Conservation (phyloP, 2,888 invertebrate species). For the Anagyrus pseudococci region DNA sequence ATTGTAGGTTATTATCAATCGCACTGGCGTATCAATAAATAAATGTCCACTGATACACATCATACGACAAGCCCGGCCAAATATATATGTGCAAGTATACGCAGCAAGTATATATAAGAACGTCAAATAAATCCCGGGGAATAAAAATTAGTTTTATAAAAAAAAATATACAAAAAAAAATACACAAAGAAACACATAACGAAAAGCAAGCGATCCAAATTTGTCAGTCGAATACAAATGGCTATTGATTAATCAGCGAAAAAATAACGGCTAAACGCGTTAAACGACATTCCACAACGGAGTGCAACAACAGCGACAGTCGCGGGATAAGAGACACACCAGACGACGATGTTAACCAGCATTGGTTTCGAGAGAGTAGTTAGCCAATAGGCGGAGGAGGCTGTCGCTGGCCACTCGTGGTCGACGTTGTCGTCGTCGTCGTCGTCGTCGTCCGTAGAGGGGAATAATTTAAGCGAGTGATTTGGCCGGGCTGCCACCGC, state of each 20-base stretch:
- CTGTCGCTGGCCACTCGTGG: constrained; percentile 20
- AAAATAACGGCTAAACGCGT: too few relatives aligned
- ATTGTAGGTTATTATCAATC: too few relatives aligned
- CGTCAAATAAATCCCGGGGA: background rate
- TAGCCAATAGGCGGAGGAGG: background rate
- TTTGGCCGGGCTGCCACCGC: constrained; percentile 39
- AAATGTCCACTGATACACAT: background rate
- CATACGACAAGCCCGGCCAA: background rate
- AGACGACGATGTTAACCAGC: background rate
- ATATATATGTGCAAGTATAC: background rate
- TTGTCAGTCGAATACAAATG: too few relatives aligned
- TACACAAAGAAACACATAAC: too few relatives aligned
- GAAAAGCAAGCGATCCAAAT: too few relatives aligned
- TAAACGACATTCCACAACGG: background rate
- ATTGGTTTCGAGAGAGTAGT: background rate
- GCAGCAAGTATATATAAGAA: background rate
- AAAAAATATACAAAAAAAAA: too few relatives aligned
- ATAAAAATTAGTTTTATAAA: too few relatives aligned
- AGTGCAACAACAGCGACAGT: background rate
- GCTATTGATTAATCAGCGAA: too few relatives aligned
- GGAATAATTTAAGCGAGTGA: constrained; percentile 56
- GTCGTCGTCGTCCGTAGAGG: too few relatives aligned
- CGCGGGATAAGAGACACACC: background rate
- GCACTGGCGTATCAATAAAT: background rate
- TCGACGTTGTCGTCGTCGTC: too few relatives aligned